These are phyloP conservation scores for Synergus gifuensis DNA, from an alignment of 2,888 invertebrate genomes.

Conservation along the genomic window DNA sequence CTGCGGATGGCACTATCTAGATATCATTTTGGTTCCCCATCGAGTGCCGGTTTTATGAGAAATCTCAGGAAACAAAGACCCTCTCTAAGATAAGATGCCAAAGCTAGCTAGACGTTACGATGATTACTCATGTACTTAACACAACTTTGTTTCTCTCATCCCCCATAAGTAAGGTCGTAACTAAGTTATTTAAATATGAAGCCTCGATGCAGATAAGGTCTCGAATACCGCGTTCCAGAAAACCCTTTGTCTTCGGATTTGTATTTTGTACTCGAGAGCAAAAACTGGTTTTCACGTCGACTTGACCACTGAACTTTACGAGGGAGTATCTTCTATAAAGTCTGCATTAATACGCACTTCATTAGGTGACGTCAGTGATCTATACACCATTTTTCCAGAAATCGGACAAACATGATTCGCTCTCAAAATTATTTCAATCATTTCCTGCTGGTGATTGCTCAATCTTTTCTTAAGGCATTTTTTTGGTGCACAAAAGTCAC, in stretches of 20 bases:
- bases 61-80: conserved; percentile 38
- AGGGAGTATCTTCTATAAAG: conserved; percentile 65
- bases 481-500: no score
- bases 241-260: conserved; percentile 31
- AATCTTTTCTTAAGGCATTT: neutral
- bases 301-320: conserved; percentile 63
- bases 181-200: conserved; percentile 15
- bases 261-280: conserved; percentile 33
- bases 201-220: conserved; percentile 42
- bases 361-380: conserved; percentile 70
- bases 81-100: conserved; percentile 33
- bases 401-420: neutral
- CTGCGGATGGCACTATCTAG: conserved; percentile 45
- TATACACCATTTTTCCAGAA: neutral
- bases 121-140: conserved; percentile 37
- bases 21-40: conserved; percentile 51
- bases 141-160: conserved; percentile 23
- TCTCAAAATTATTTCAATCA: neutral
- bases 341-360: conserved; percentile 66
- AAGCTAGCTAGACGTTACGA: conserved; percentile 31
- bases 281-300: conserved; percentile 61
- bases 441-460: neutral
- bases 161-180: neutral
- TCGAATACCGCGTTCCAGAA: conserved; percentile 18
- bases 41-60: conserved; percentile 35